A percentile compares a stretch with the other conserved stretches of the same genome.
Evolutionary conservation across 1,140 invertebrate genomes (phyloP).

Genomic region (Drosophila murphyi): DNA sequence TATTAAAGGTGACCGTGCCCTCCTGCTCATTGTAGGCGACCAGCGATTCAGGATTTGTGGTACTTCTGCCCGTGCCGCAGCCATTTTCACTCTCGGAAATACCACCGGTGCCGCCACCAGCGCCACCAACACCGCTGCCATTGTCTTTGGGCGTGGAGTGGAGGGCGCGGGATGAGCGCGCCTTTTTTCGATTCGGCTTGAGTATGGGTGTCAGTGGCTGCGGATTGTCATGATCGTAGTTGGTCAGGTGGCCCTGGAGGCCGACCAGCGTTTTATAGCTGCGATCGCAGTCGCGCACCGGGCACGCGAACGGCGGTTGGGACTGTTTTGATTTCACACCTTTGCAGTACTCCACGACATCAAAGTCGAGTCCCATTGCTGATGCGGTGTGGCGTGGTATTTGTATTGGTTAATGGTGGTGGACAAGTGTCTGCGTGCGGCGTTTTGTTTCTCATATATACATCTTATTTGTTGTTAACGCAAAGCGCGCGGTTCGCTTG

Average conservation of each 20-base stretch:
- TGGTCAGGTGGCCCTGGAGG: conserved; percentile 93
- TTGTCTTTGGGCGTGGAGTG: conserved; percentile 74
- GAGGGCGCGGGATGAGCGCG: conserved; percentile 79
- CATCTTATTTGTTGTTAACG: conserved; percentile 67
- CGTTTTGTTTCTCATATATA: conserved; percentile 59
- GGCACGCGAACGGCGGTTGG: conserved; percentile 92
- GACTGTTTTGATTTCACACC: conserved; percentile 91
- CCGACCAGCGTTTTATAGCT: conserved; percentile 94
- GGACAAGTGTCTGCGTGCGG: conserved; percentile 65
- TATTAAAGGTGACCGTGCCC: conserved; percentile 93
- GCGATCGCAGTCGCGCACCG: conserved; percentile 92
- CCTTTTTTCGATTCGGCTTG: conserved; percentile 86
- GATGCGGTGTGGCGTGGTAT: conserved; percentile 41
- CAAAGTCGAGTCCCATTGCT: conserved; percentile 87
- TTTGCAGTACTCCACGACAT: conserved; percentile 93
- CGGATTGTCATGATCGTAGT: conserved; percentile 92
- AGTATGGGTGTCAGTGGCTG: conserved; percentile 85
- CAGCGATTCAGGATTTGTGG: conserved; percentile 84
- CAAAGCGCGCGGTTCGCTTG: conserved; percentile 53
- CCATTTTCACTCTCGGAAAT: conserved; percentile 72
- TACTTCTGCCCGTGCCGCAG: conserved; percentile 27
- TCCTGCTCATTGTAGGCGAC: conserved; percentile 86
- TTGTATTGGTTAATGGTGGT: conserved; percentile 52
- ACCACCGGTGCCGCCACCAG: conserved; percentile 17
- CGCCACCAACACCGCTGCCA: conserved; percentile 26